phyloP scores from a whole-genome alignment of 92 coral and sea anemone genomes.

The Epizoanthus ramosus region DNA sequence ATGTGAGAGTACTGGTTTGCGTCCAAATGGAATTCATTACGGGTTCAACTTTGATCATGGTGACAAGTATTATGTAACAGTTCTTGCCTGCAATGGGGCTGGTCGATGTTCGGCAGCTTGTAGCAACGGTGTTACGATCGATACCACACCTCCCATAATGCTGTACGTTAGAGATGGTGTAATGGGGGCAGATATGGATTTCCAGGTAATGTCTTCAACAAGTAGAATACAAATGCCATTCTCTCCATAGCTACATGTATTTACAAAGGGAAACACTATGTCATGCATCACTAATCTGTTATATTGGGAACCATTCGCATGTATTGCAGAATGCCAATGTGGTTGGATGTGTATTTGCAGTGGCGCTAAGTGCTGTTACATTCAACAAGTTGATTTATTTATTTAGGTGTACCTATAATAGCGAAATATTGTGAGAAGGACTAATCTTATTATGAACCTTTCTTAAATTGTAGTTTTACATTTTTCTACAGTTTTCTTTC shows the following conservation, averaged over 20 bases:
- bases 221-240: not conserved
- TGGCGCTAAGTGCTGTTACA: too few species aligned
- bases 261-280: not conserved
- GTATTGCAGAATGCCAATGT: too few species aligned
- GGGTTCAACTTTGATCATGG: constrained; percentile 68
- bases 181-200: constrained; percentile 94
- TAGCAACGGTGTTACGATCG: constrained; percentile 85
- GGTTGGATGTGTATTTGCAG: too few species aligned
- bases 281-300: not conserved
- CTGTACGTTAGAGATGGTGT: constrained; percentile 88
- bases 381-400: too few species aligned
- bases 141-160: constrained; percentile 88
- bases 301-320: not conserved
- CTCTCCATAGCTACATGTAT: not conserved
- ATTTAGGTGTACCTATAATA: too few species aligned
- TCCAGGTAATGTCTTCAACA: constrained; percentile 58
- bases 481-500: too few species aligned
- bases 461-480: too few species aligned
- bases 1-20: constrained; percentile 83
- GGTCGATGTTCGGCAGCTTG: constrained; percentile 80
- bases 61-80: constrained; percentile 85
- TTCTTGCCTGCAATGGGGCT: constrained; percentile 89
- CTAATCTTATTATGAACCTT: too few species aligned
- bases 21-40: constrained; percentile 79
- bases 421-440: too few species aligned